Evolutionary conservation across 1,140 invertebrate genomes (phyloP).

Genomic region (Tribolium castaneum): DNA sequence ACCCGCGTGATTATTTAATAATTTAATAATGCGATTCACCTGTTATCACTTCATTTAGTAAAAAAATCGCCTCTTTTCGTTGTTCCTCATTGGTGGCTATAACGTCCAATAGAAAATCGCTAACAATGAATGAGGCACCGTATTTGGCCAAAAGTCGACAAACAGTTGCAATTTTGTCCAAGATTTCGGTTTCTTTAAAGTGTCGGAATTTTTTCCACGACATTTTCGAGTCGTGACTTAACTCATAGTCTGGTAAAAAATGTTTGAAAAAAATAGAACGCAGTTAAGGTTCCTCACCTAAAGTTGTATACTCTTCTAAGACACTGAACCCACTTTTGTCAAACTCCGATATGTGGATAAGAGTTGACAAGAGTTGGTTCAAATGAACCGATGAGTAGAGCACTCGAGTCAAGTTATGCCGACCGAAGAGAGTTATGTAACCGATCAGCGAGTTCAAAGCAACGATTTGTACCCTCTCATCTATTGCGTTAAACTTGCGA

Average conservation of each 20-base stretch:
- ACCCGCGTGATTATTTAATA: slow-evolving; percentile 21
- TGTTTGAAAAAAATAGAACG: slow-evolving; percentile 16
- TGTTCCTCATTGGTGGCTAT: slow-evolving; percentile 64
- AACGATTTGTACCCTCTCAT: slow-evolving; percentile 68
- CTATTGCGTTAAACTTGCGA: slow-evolving; percentile 70
- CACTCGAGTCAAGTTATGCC: slow-evolving; percentile 66
- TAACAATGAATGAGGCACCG: slow-evolving; percentile 67
- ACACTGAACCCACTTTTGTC: slow-evolving; percentile 67
- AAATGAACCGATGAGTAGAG: slow-evolving; percentile 67
- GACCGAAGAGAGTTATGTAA: slow-evolving; percentile 69
- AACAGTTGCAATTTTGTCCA: slow-evolving; percentile 65
- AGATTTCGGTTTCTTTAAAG: slow-evolving; percentile 63
- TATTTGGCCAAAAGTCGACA: slow-evolving; percentile 67
- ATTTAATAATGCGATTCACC: slow-evolving; percentile 57
- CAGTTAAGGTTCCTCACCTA: slow-evolving; percentile 56
- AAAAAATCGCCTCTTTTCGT: slow-evolving; percentile 67
- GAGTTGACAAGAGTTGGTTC: slow-evolving; percentile 66
- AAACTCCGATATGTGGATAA: slow-evolving; percentile 68
- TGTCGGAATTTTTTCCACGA: slow-evolving; percentile 71
- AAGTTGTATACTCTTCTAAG: slow-evolving; percentile 67
- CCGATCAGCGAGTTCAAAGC: slow-evolving; percentile 70
- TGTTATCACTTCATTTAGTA: slow-evolving; percentile 68
- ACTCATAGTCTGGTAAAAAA: slow-evolving; percentile 53
- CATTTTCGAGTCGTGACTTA: slow-evolving; percentile 28
- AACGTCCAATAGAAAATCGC: slow-evolving; percentile 70